These are phyloP conservation scores for Drosophila lacertosa DNA, from an alignment of 1,140 invertebrate genomes.

Conservation along the genomic window DNA sequence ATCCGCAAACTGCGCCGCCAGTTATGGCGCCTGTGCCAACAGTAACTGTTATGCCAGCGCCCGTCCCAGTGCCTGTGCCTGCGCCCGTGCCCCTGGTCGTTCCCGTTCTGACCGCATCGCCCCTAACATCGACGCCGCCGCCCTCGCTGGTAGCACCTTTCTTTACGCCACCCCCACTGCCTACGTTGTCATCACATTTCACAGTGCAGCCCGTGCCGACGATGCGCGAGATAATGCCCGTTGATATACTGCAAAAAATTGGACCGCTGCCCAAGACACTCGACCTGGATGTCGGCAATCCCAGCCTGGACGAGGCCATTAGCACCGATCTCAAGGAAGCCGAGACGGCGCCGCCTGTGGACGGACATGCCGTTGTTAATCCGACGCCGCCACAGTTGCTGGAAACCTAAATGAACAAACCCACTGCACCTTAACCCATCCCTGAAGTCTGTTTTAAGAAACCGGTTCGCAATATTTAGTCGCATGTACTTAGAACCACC, in stretches of 20 bases:
- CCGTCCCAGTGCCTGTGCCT: constrained; percentile 31
- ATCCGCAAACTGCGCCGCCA: constrained; percentile 8
- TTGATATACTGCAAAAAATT: constrained; percentile 65
- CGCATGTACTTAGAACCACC: constrained; percentile 21
- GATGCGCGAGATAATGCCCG: constrained; percentile 67
- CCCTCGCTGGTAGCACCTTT: constrained; percentile 17
- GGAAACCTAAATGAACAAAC: constrained; percentile 30
- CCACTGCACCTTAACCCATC: not conserved
- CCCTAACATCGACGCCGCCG: constrained; percentile 7
- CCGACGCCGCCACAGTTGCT: constrained; percentile 21
- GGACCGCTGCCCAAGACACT: constrained; percentile 67
- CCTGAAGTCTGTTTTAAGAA: not conserved
- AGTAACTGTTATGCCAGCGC: constrained; percentile 2
- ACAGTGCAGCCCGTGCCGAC: constrained; percentile 49
- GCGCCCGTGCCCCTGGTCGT: constrained; percentile 28
- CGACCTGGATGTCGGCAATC: constrained; percentile 47
- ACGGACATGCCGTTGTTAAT: constrained; percentile 1
- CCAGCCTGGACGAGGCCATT: constrained; percentile 28
- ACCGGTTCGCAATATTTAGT: not conserved
- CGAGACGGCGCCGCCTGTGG: not conserved
- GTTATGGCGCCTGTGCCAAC: constrained; percentile 24
- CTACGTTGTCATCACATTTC: constrained; percentile 52
- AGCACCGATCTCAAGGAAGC: constrained; percentile 33
- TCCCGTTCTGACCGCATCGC: constrained; percentile 18
- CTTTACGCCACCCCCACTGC: constrained; percentile 63